phyloP scores from a whole-genome alignment of 2,888 invertebrate species.

The Athalia circularis region DNA sequence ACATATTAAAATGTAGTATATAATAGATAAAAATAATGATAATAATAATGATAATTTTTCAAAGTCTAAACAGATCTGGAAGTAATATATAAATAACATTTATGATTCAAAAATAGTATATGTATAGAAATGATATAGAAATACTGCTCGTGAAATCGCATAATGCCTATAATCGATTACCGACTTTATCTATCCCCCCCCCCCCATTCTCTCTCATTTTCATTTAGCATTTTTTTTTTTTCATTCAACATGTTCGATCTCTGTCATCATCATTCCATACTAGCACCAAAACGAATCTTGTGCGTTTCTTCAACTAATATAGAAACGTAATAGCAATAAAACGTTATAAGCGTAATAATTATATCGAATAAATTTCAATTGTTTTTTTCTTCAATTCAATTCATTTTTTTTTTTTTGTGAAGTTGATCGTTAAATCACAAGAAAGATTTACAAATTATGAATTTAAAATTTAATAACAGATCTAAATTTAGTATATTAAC shows the following conservation, averaged over 20 bases:
- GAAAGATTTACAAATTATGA: neutral
- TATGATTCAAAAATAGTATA: conserved; percentile 5
- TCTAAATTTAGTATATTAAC: neutral
- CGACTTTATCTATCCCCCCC: neutral
- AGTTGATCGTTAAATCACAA: neutral
- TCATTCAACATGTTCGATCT: neutral
- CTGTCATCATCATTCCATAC: neutral
- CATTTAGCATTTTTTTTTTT: neutral
- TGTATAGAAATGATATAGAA: neutral
- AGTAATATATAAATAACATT: conserved; percentile 14
- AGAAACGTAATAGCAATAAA: neutral
- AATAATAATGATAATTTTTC: neutral
- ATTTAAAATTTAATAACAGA: neutral
- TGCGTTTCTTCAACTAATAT: conserved; percentile 17
- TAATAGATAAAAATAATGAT: neutral
- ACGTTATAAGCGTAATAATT: conserved; percentile 29
- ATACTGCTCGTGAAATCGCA: conserved; percentile 27
- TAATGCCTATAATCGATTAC: conserved; percentile 2
- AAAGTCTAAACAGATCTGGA: conserved; percentile 29
- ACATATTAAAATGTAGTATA: neutral
- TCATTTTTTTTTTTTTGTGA: too few relatives aligned
- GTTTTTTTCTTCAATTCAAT: conserved; percentile 3
- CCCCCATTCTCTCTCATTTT: neutral
- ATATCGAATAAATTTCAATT: neutral
- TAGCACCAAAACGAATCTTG: conserved; percentile 38